A percentile compares a stretch with the other conserved stretches of the same genome.
Conservation (phyloP, 2,113 vertebrate genomes). For the Coryphaenoides rupestris region DNA sequence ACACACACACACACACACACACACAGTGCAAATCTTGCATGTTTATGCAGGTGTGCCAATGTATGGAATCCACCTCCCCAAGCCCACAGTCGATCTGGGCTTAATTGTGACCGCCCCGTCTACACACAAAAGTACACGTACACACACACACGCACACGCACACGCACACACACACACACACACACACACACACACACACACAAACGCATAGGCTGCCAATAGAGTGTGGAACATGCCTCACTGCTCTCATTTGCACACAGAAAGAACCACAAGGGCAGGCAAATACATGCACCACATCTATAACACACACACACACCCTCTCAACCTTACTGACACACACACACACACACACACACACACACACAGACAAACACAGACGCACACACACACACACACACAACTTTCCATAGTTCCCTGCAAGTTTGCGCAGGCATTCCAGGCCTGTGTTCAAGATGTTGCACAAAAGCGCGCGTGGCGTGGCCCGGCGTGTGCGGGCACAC, state of each 20-base stretch:
- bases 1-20: not conserved
- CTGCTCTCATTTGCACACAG: not conserved
- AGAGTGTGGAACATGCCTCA: not conserved
- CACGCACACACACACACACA: not conserved
- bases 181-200: not conserved
- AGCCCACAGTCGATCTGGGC: too few relatives aligned
- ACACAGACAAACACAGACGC: not conserved
- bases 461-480: too few relatives aligned
- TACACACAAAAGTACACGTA: not conserved
- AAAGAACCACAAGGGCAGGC: not conserved
- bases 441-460: not conserved
- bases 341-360: conserved; percentile 1
- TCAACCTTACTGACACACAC: not conserved
- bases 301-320: not conserved
- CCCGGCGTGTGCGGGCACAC: too few relatives aligned
- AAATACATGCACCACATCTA: not conserved
- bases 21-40: not conserved
- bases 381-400: not conserved
- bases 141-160: not conserved
- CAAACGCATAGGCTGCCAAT: not conserved
- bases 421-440: not conserved
- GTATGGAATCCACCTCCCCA: not conserved
- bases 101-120: not conserved
- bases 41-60: not conserved
- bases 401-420: not conserved